Evolutionary conservation across 2,888 invertebrate species (phyloP), one percentile per base, ranked within the genome.

Genomic region (Philopedon plagiatum): DNA sequence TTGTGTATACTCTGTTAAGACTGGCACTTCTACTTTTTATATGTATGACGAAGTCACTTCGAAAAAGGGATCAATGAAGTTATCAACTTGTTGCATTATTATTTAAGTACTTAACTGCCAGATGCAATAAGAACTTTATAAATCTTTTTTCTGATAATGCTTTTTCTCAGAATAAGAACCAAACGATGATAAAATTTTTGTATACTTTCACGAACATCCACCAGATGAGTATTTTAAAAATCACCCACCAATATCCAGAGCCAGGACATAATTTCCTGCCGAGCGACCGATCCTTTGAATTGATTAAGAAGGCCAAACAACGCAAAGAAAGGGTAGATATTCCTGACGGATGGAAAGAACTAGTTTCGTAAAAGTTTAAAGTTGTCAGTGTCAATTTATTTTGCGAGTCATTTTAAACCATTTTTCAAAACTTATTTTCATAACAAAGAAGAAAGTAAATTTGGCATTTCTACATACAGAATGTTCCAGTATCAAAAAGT

Each of bases 121-220:
- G 58, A 56, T 15, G 39, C 26, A 13, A 39, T 60, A 21, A 60
- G 23, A 15, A 60, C 19, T 5, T 19, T 66, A 34, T 71, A 71
- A n/a, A n/a, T 69, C 49, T 67, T 15, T 74, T 75, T 58, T 65
- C 68, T n/a, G 75, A 75, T 58, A 74, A 74, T 60, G 66, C 49
- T 26, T 56, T 63, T 32, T 57, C 74, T 7, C 74, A 72, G 67
- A 76, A 76, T 65, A 76, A 76, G 60, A 76, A 73, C 63, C 15
- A 57, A 11, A 51, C 51, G 37, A 21, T 75, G 37, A 39, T 70
- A 26, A 54, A 67, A 37, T 65, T 63, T 64, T 66, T 76, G 18
- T 68, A 66, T 32, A 61, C 64, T 21, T 46, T 74, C 15, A 39
- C 56, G 57, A 49, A 67, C 44, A 32, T 62, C 57, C 49, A 63